phyloP scores from a whole-genome alignment of 2,113 vertebrate genomes.

The Albula goreensis region DNA sequence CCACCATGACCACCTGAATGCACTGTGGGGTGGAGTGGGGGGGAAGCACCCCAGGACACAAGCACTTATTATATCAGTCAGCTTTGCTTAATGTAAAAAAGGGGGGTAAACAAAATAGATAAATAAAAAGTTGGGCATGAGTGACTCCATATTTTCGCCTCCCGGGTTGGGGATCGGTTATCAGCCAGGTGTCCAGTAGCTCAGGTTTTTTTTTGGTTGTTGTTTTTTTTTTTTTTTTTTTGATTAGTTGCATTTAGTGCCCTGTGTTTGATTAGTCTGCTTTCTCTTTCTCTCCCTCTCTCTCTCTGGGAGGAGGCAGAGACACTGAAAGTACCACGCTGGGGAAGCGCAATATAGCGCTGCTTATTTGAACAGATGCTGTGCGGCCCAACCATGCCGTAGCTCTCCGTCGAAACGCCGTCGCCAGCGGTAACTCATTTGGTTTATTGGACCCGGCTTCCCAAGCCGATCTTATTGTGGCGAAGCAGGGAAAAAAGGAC shows the following conservation, averaged over 20 bases:
- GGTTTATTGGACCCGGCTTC: conserved; percentile 23
- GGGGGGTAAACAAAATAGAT: background rate
- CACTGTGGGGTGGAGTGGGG: too few relatives aligned
- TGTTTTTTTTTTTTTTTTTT: too few relatives aligned
- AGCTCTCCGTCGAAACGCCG: background rate
- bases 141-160: background rate
- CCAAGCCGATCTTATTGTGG: background rate
- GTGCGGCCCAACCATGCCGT: background rate
- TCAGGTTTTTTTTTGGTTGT: background rate
- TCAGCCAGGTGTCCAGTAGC: background rate
- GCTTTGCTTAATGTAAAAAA: background rate
- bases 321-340: conserved; percentile 12
- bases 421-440: conserved; percentile 5
- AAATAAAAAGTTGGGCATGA: background rate
- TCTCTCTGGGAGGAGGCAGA: background rate
- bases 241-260: background rate
- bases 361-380: conserved; percentile 18
- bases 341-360: conserved; percentile 6
- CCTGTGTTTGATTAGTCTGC: background rate
- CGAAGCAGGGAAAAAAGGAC: background rate
- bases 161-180: background rate
- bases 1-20: background rate
- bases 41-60: background rate
- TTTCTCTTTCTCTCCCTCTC: background rate
- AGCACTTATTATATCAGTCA: conserved; percentile 6